Base-by-base conservation (phyloP, 1,140 invertebrate species). In the Colletes latitarsis region DNA sequence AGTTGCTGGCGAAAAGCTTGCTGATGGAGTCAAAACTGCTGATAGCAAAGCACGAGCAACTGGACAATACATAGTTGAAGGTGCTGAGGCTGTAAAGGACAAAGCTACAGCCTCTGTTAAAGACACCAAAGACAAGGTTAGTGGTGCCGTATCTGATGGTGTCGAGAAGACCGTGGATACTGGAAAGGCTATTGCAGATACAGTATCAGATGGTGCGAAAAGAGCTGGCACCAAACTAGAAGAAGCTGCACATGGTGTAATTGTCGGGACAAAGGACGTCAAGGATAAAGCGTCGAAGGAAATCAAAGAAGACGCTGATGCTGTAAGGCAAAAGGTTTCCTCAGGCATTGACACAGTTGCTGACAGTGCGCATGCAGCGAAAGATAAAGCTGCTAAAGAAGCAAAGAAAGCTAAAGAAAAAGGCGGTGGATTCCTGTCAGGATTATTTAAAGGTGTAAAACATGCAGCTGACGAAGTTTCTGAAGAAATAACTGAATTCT, bases 401-500 rank as follows among this genome's bases (percentile, higher is more conserved):
- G 17, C 75, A 1, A 87, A 87, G 9, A 87, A 91, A 39, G 66
- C 79, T 0, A 88, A 90, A 3, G 80, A 87, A 4, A 87, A 88
- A 17, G 55, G 53, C 3, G 53, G 80, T 15, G 83, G 89, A 2
- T 88, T 88, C 17, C 10, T 88, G 0, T 88, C 88, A 0, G 86
- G 84, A 1, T 84, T 89, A 3, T 86, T 90, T 19, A 89, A 89
- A 55, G 84, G 88, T 1, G 79, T 83, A 0, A 90, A 90, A 21
- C 84, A 91, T 57, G 86, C 91, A 1, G 88, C 88, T 6, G 91
- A 91, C 19, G 90, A 91, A 21, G 82, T 91, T 9, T 83, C 89
- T 0, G 91, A 91, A 10, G 91, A 91, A 0, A 84, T 92, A 0
- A 89, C 90, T 62, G 91, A 93, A 57, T 90, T 90, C 72, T 70